phyloP scores from a whole-genome alignment of 1,140 invertebrate genomes.

The Lanistes nyassanus region DNA sequence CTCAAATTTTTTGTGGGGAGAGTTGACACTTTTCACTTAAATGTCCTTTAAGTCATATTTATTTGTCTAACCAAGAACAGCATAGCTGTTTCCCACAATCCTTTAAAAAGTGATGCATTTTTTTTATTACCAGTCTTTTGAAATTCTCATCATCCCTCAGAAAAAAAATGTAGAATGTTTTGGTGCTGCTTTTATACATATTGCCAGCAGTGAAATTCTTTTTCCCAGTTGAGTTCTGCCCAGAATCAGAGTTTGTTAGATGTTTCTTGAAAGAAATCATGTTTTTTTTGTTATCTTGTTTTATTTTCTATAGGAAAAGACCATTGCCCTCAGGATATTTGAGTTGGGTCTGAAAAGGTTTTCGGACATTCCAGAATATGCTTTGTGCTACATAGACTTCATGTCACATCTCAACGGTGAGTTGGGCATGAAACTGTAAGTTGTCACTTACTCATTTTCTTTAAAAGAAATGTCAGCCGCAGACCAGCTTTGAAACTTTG shows the following conservation, averaged over 20 bases:
- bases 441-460: background rate
- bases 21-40: too few relatives aligned
- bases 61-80: too few relatives aligned
- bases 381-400: conserved; percentile 96
- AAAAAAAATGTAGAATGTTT: too few relatives aligned
- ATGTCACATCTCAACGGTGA: conserved; percentile 96
- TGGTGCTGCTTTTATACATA: too few relatives aligned
- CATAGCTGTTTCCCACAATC: too few relatives aligned
- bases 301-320: conserved; percentile 80
- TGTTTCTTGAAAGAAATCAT: background rate
- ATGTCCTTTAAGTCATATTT: too few relatives aligned
- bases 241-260: too few relatives aligned
- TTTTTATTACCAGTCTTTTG: too few relatives aligned
- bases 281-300: background rate
- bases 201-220: background rate
- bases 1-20: too few relatives aligned
- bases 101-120: too few relatives aligned
- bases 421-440: conserved; percentile 35
- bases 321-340: conserved; percentile 97
- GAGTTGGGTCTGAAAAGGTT: conserved; percentile 98
- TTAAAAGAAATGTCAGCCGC: background rate
- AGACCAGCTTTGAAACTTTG: too few relatives aligned
- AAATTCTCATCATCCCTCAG: too few relatives aligned
- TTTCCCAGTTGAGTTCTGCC: background rate
- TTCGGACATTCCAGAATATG: conserved; percentile 92